Evolutionary conservation across 2,797 vertebrate species (phyloP).

Genomic region (Eptatretus atami): DNA sequence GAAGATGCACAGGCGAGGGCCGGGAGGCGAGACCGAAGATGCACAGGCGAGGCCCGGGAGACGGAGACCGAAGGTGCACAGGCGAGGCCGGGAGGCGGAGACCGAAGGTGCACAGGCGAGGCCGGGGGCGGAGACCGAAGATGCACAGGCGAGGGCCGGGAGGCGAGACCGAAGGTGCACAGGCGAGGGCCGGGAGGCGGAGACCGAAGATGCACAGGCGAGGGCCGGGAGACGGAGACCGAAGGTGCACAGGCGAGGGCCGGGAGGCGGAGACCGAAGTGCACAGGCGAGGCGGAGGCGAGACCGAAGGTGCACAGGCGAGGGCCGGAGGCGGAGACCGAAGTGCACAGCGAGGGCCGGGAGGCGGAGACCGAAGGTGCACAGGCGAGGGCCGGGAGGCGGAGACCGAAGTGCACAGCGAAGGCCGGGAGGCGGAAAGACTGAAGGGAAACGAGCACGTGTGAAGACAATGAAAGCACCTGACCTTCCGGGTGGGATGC

Average conservation of each 20-base stretch:
- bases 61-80: background rate
- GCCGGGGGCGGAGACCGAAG: no score
- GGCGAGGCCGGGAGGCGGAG: background rate
- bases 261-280: no score
- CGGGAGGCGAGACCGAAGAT: background rate
- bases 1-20: background rate
- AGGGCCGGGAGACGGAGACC: no score
- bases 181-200: no score
- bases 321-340: conserved; percentile 10
- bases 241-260: no score
- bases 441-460: background rate
- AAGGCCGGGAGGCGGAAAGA: background rate
- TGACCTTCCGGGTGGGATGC: conserved; percentile 84
- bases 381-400: background rate
- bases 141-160: no score
- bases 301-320: no score
- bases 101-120: background rate
- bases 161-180: no score
- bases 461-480: conserved; percentile 8
- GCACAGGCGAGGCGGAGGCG: no score
- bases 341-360: conserved; percentile 3
- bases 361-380: background rate
- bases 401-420: background rate
- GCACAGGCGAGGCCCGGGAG: background rate
- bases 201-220: no score